These are phyloP conservation scores for Hoplodrina blanda DNA, from an alignment of 2,888 invertebrate genomes.

Conservation along the genomic window DNA sequence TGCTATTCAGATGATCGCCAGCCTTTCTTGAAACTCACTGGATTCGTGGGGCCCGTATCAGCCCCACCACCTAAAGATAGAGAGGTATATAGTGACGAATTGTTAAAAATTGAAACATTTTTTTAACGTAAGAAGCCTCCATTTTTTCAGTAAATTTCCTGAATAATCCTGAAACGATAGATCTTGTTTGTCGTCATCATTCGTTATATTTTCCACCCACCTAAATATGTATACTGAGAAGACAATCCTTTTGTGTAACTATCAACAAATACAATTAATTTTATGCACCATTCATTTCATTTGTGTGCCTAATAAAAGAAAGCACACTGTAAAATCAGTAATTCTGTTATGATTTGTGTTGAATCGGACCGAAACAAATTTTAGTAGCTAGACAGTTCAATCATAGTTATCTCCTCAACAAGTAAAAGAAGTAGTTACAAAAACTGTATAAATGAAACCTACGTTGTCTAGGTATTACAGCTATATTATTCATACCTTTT, in stretches of 20 bases:
- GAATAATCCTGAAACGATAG: not conserved
- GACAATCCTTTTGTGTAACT: not conserved
- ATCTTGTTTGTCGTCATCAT: not conserved
- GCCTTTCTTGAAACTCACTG: slow-evolving; percentile 83
- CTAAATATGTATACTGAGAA: not conserved
- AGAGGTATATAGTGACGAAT: slow-evolving; percentile 71
- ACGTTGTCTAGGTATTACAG: not conserved
- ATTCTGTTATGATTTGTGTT: slow-evolving; percentile 16
- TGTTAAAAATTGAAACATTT: not conserved
- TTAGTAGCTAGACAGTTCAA: slow-evolving; percentile 1
- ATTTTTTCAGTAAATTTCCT: not conserved
- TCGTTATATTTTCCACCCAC: not conserved
- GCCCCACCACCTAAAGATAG: slow-evolving; percentile 75
- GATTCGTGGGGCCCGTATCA: slow-evolving; percentile 77
- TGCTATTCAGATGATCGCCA: slow-evolving; percentile 86
- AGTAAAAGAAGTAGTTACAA: slow-evolving; percentile 17
- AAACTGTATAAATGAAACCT: slow-evolving; percentile 11
- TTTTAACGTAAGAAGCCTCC: not conserved
- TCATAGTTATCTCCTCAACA: slow-evolving; percentile 9
- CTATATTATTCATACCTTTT: not conserved
- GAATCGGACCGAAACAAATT: slow-evolving; percentile 32
- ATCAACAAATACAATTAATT: slow-evolving; percentile 11
- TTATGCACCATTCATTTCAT: slow-evolving; percentile 21
- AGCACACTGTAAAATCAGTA: slow-evolving; percentile 14
- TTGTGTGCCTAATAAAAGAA: slow-evolving; percentile 21